Evolutionary conservation across 2,113 vertebrate genomes (phyloP), one percentile per base, ranked within the genome.

Genomic region (Odobenus rosmarus): DNA sequence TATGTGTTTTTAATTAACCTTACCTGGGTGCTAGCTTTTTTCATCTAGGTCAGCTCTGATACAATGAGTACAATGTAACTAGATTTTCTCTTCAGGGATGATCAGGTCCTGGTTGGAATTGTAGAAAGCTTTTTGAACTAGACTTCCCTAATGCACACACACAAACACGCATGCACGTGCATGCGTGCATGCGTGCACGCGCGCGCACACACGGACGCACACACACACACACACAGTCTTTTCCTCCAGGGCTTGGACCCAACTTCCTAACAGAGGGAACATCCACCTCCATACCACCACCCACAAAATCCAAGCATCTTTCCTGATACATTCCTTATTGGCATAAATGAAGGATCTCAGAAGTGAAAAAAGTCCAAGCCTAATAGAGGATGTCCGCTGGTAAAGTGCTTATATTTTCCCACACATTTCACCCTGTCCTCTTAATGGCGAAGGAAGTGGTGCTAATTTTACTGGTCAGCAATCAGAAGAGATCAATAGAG

Each of bases 1-100:
- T 74, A 76, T 95, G 42, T 46, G 61, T 62, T 92, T 93, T 95
- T 71, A 92, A 64, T 95, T 95, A 96, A 90, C 51, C 51, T 94
- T 95, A 81, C 82, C 36, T 59, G 24, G 23, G 26, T 85, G 13
- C 23, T 19, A 62, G n/a, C 36, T 46, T 88, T 82, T 80, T 94
- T 84, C 19, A 4, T 39, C n/a, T 53, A 96, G 64, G 46, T 93
- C 93, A 92, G 84, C 7, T 84, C 51, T 90, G 46, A 57, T n/a
- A 76, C 10, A n/a, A 13, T 7, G n/a, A 74, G 31, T 55, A 1
- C 49, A 51, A 42, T 1, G 0, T 46, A 13, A 36, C 21, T 77
- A 76, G 69, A 28, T 42, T 85, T 71, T 53, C 89, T 82, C 15
- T 87, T 67, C 5, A 33, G 49, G 28, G 51, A 57, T 49, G 49